Evolutionary conservation across 2,113 vertebrate species (phyloP), one percentile per base, ranked within the genome.

Genomic region (Vulpes ferrilata): DNA sequence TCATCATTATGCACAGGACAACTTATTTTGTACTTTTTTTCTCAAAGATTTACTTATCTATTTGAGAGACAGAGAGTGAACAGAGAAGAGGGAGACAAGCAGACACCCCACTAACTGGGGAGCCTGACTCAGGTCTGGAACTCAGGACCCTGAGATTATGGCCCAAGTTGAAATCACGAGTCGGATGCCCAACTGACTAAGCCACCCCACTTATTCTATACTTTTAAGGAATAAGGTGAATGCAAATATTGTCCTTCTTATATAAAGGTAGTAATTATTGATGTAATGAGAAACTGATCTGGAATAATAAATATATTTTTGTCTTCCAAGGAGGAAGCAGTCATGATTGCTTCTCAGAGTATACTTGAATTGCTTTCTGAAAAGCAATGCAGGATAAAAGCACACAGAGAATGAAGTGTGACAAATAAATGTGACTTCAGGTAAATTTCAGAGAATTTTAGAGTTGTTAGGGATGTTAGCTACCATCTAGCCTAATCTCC

Each of bases 271-370:
- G 48, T 90, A 67, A 89, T 96, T 82, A 67, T 16, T 80, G n/a
- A 86, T 51, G 16, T 43, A 51, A 94, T 30, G 15, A 90, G 30
- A 22, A 96, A 57, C 73, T n/a, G 13, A 71, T 90, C 86, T 95
- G 55, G 25, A 90, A n/a, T 74, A 59, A 74, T 60, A n/a, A 55
- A 86, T 62, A 59, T 12, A 55, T 22, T 95, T 96, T 92, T 97
- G 11, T 90, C 15, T 69, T 95, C 6, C 90, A 59, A 88, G n/a
- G 48, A 64, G 51, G 74, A 74, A 92, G 20, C 30, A 30, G 23
- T 64, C 30, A 59, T 80, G 60, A 94, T 22, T 95, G 25, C 4
- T 93, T 73, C 76, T 27, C 32, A 91, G 43, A 57, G 5, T 27
- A 6, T 35, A 35, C 30, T 11, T 73, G 22, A 69, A 53, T 59